Conservation (phyloP, 2,888 invertebrate genomes). For the Hypselothyrea guttata region DNA sequence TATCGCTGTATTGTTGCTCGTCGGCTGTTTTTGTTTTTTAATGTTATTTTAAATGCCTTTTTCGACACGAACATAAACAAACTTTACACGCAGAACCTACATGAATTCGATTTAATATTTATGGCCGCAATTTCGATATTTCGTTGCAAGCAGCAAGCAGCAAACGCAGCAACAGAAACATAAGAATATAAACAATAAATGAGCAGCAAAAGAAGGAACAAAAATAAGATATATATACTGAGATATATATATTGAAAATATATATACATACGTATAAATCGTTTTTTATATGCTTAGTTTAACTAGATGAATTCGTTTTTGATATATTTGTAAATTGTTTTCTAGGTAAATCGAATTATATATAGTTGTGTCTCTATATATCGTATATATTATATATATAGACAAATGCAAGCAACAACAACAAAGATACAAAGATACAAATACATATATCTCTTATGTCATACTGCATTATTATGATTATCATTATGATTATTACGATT, state of each 20-base stretch:
- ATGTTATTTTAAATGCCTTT: conserved; percentile 50
- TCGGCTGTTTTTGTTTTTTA: conserved; percentile 19
- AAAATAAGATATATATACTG: conserved; percentile 20
- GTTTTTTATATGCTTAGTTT: conserved; percentile 61
- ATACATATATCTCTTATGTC: conserved; percentile 49
- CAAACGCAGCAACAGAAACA: conserved; percentile 9
- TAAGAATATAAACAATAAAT: conserved; percentile 31
- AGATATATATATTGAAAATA: conserved; percentile 14
- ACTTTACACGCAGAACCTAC: conserved; percentile 20
- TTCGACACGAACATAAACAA: conserved; percentile 31
- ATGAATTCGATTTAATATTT: conserved; percentile 36
- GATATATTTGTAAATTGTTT: conserved; percentile 77
- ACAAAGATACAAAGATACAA: conserved; percentile 18
- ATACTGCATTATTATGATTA: conserved; percentile 67
- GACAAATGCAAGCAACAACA: conserved; percentile 9
- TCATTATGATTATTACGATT: conserved; percentile 38
- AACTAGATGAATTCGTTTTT: conserved; percentile 72
- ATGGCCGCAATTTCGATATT: conserved; percentile 15
- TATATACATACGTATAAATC: conserved; percentile 39
- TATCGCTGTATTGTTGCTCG: conserved; percentile 14
- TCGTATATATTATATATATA: conserved; percentile 16
- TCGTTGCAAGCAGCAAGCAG: conserved; percentile 2
- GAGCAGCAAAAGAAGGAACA: background rate
- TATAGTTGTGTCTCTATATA: conserved; percentile 40
- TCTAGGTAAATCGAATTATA: conserved; percentile 81